Evolutionary conservation across 2,888 invertebrate genomes (phyloP).

Genomic region (Zaprionus lineosus): DNA sequence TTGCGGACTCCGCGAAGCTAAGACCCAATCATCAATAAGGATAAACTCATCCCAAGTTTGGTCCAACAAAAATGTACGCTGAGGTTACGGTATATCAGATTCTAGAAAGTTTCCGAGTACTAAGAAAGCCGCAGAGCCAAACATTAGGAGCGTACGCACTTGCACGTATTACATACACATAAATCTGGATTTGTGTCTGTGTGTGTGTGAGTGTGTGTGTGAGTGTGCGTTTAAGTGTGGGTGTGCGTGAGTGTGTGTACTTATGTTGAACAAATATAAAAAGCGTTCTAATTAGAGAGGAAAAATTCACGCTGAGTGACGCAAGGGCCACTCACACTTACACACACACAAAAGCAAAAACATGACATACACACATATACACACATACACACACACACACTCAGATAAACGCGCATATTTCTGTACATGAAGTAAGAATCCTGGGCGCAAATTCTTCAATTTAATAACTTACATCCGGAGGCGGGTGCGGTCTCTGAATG

Average conservation of each 20-base stretch:
- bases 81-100: too few relatives aligned
- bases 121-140: too few relatives aligned
- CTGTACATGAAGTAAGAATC: slow-evolving; percentile 16
- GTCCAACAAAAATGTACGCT: too few relatives aligned
- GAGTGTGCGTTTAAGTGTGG: slow-evolving; percentile 32
- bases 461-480: slow-evolving; percentile 77
- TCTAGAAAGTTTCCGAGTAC: too few relatives aligned
- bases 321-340: slow-evolving; percentile 51
- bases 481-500: too few relatives aligned
- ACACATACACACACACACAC: not conserved
- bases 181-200: not conserved
- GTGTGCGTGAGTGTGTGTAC: slow-evolving; percentile 23
- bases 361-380: slow-evolving; percentile 2
- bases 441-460: slow-evolving; percentile 77
- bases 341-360: not conserved
- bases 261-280: slow-evolving; percentile 52
- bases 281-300: slow-evolving; percentile 77
- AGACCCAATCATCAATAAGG: too few relatives aligned
- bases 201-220: slow-evolving; percentile 1
- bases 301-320: slow-evolving; percentile 70
- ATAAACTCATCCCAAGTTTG: too few relatives aligned
- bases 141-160: too few relatives aligned
- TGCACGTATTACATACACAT: not conserved
- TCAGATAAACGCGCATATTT: not conserved
- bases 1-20: too few relatives aligned